These are phyloP conservation scores for Bombyx huttoni DNA, from an alignment of 2,888 invertebrate genomes.

Conservation along the genomic window DNA sequence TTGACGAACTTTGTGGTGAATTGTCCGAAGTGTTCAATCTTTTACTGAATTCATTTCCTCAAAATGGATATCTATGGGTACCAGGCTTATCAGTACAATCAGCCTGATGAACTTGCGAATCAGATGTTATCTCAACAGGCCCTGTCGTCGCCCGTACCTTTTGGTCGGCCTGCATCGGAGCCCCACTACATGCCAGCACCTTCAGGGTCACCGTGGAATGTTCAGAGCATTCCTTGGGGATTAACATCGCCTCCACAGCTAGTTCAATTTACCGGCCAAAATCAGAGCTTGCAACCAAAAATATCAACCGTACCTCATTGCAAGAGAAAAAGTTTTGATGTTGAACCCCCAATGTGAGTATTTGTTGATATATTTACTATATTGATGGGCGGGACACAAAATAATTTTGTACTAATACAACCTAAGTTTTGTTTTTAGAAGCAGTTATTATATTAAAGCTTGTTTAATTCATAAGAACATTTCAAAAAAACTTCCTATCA, in stretches of 20 bases:
- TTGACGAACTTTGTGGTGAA: too few relatives aligned
- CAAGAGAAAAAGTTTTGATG: constrained; percentile 57
- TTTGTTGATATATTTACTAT: neutral
- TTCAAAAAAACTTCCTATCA: too few relatives aligned
- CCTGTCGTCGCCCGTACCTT: constrained; percentile 22
- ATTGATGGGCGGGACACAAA: too few relatives aligned
- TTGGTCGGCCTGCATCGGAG: constrained; percentile 25
- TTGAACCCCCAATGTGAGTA: constrained; percentile 67
- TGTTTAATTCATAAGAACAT: too few relatives aligned
- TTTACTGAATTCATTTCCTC: neutral
- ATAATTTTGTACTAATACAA: too few relatives aligned
- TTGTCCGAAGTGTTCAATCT: neutral
- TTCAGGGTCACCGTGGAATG: constrained; percentile 63
- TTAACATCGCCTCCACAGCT: constrained; percentile 48
- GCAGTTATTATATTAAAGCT: too few relatives aligned
- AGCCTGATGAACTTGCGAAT: constrained; percentile 47
- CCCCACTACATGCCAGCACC: constrained; percentile 52
- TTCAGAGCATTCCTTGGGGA: constrained; percentile 69
- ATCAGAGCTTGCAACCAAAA: constrained; percentile 26
- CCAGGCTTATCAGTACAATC: constrained; percentile 39
- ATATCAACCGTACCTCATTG: constrained; percentile 37
- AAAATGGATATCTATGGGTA: constrained; percentile 56
- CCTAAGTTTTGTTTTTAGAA: too few relatives aligned
- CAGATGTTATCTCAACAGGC: constrained; percentile 55
- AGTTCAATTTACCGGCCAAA: constrained; percentile 60